Percentiles rank a stretch among this genome's conserved stretches.
These are phyloP conservation scores for Seladonia tumulorum DNA, from an alignment of 2,888 invertebrate species.

Conservation along the genomic window DNA sequence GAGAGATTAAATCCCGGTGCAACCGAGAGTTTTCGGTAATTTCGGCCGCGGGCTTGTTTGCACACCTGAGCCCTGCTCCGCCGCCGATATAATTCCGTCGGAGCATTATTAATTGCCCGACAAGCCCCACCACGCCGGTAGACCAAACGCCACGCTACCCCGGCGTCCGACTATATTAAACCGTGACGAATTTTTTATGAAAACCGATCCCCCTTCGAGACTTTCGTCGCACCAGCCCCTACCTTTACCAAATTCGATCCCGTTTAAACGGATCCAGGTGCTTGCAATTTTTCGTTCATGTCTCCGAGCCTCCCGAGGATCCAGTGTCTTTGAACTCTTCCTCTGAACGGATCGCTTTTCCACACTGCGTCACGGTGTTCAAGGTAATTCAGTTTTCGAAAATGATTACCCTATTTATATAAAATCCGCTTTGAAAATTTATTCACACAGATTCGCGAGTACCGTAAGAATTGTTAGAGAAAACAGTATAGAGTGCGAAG, in stretches of 20 bases:
- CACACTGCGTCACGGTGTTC: neutral
- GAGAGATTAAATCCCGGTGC: slow-evolving; percentile 81
- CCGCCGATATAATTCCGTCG: slow-evolving; percentile 65
- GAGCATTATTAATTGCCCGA: slow-evolving; percentile 66
- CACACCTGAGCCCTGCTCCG: slow-evolving; percentile 78
- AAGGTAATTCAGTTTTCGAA: neutral
- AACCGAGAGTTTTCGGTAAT: slow-evolving; percentile 76
- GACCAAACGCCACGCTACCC: neutral
- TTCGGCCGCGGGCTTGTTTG: slow-evolving; percentile 82
- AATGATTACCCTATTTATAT: too few species aligned
- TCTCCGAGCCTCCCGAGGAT: neutral
- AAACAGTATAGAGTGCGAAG: too few species aligned
- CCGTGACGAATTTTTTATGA: slow-evolving; percentile 44
- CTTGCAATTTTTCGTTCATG: neutral
- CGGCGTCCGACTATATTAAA: slow-evolving; percentile 32
- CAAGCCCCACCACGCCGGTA: slow-evolving; percentile 26
- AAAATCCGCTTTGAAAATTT: too few species aligned
- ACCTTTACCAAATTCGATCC: neutral
- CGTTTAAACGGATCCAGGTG: neutral
- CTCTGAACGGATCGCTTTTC: neutral
- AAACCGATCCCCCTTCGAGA: neutral
- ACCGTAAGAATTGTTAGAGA: too few species aligned
- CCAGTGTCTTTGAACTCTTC: neutral
- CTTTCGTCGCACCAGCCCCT: neutral
- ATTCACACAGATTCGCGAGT: too few species aligned